Evolutionary conservation across 2,113 vertebrate genomes (phyloP), one percentile per base, ranked within the genome.

Genomic region (Lepisosteus oculatus): DNA sequence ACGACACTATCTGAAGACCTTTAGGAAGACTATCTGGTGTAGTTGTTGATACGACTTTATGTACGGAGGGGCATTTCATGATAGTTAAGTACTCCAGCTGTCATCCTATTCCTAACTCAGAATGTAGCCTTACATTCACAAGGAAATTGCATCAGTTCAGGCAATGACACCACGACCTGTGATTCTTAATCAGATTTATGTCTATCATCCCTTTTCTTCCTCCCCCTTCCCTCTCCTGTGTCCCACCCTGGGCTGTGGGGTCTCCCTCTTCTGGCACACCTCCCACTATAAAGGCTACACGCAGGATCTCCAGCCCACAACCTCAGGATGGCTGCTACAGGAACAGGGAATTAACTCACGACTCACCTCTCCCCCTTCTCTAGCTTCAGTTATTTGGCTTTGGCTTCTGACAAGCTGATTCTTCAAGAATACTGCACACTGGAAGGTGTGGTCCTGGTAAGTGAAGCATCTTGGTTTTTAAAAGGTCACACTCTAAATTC

Each of bases 201-300:
- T 63, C 74, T 68, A 65, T 61, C 29, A 43, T 56, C 59, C n/a
- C 9, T 13, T 57, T 69, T 67, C 55, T 71, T 61, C 69, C 43
- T 56, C 9, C 41, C 8, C 17, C 55, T 55, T 11, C 67, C 29
- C 3, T 9, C 8, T 42, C 67, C 42, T 68, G 7, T 68, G 29
- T 66, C 68, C 43, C 29, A 71, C n/a, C 55, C 68, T 43, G 64
- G 55, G 57, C 67, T 73, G 17, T 82, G 72, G 42, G 61, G 65
- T 71, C 79, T 29, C 29, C 29, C 29, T 78, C 64, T 67, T 67
- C 8, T 61, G 79, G 82, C 80, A 83, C 86, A 84, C 87, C 86
- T 89, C 75, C 64, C 70, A 69, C 88, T 89, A 89, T 89, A 93
- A 92, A 78, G 80, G 78, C 77, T 75, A 77, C 63, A 64, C 69